phyloP scores from a whole-genome alignment of 1,140 invertebrate genomes.

The Panagrolaimus sp. region DNA sequence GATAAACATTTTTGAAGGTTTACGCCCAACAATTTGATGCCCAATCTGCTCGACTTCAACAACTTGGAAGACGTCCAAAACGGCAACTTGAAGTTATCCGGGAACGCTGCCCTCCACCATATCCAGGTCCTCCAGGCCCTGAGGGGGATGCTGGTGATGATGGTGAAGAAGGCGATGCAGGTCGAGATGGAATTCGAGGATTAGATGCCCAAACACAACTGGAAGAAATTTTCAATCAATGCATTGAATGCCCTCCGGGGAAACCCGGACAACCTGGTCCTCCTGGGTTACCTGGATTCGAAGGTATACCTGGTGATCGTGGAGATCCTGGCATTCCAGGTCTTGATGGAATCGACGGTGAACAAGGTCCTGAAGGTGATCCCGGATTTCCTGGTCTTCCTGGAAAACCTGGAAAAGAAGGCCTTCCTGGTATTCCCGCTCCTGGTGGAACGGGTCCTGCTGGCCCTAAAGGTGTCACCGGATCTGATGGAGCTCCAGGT shows the following conservation, averaged over 20 bases:
- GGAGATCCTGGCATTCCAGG: constrained; percentile 36
- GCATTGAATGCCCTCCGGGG: constrained; percentile 30
- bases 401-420: constrained; percentile 34
- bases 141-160: constrained; percentile 25
- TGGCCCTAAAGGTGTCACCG: constrained; percentile 13
- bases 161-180: constrained; percentile 30
- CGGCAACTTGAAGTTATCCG: constrained; percentile 18
- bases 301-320: constrained; percentile 27
- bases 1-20: constrained; percentile 18
- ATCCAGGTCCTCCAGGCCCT: constrained; percentile 23
- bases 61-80: constrained; percentile 13
- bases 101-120: constrained; percentile 32
- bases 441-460: constrained; percentile 28
- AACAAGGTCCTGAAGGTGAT: constrained; percentile 38
- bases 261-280: constrained; percentile 28
- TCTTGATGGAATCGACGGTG: constrained; percentile 34
- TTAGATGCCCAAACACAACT: constrained; percentile 34
- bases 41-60: constrained; percentile 27
- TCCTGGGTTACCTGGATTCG: constrained; percentile 26
- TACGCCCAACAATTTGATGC: constrained; percentile 41
- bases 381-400: constrained; percentile 27
- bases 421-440: constrained; percentile 26
- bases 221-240: constrained; percentile 36
- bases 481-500: constrained; percentile 26
- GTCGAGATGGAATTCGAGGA: constrained; percentile 26